Evolutionary conservation across 2,797 vertebrate species (phyloP), one percentile per base, ranked within the genome.

Genomic region (Tenualosa thibaudeaui): DNA sequence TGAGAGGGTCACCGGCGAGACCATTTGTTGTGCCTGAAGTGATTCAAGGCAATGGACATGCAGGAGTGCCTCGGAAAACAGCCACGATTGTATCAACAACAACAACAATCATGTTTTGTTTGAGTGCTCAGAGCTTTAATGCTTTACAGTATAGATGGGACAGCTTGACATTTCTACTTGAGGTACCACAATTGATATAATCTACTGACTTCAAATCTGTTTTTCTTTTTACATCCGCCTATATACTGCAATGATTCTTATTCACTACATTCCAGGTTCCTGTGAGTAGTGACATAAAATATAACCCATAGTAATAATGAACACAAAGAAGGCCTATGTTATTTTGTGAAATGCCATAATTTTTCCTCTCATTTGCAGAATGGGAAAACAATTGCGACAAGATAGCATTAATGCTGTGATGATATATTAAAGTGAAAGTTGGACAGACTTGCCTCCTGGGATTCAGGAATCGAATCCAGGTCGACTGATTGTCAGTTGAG

Each of bases 11-110:
- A 75, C 5, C 37, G 6, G 68, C 68, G 5, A 75, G 68, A 37
- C 43, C 68, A 43, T 75, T 75, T 43, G 68, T 75, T 43, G 31
- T 75, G 68, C 68, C 68, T 75, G 68, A 75, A 37, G 68, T 40
- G 68, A 75, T 37, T 40, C 37, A 37, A 75, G 68, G 37, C 24
- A 37, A 68, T 37, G 62, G 24, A 68, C 62, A 31, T 31, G 26
- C 62, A 75, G 68, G 5, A 75, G 31, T 43, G 13, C 37, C 68
- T 75, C 37, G 17, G 68, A 75, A 75, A 75, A 37, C 37, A 75
- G 31, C 13, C 31, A 40, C 68, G 40, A 37, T 40, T 22, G 68
- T 6, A 75, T 75, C 68, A 75, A 7, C 68, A 68, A 68, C 68
- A 75, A 19, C 68, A 75, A 19, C 26, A 37, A 68, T 31, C 26